Evolutionary conservation across 2,797 vertebrate species (phyloP).

Genomic region (Scarus forsteni): DNA sequence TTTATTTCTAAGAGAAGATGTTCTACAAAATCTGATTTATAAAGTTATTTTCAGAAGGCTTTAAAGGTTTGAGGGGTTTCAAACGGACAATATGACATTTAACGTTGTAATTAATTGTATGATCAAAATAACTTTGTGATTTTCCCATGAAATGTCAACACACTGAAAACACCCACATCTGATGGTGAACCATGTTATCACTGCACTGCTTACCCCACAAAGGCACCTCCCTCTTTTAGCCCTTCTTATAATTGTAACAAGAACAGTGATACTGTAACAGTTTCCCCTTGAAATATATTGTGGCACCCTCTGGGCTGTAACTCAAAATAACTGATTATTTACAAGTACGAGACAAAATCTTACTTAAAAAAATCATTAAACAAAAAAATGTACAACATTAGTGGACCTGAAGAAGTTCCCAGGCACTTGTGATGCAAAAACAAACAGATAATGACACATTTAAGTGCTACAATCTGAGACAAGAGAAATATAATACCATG

Average conservation of each 20-base stretch:
- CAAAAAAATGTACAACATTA: conserved; percentile 65
- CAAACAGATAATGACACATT: conserved; percentile 57
- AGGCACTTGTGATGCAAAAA: conserved; percentile 78
- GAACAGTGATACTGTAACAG: conserved; percentile 38
- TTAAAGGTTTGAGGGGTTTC: neutral
- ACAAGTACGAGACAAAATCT: conserved; percentile 45
- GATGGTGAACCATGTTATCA: conserved; percentile 14
- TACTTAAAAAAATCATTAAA: conserved; percentile 39
- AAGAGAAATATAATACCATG: conserved; percentile 59
- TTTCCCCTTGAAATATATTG: conserved; percentile 50
- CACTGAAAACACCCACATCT: neutral
- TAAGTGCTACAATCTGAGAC: conserved; percentile 77
- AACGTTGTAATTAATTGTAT: neutral
- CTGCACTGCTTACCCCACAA: conserved; percentile 21
- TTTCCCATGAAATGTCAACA: neutral
- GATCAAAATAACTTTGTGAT: neutral
- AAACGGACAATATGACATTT: neutral
- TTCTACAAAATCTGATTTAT: no score
- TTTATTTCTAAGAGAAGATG: no score
- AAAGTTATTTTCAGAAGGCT: no score
- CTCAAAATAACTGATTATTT: conserved; percentile 51
- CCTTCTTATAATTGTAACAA: conserved; percentile 29
- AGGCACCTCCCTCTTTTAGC: conserved; percentile 17
- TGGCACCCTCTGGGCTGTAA: conserved; percentile 29
- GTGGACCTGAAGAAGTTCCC: conserved; percentile 69